Evolutionary conservation across 2,797 vertebrate species (phyloP), one percentile per base, ranked within the genome.

Genomic region (Sarcophilus harrisii): DNA sequence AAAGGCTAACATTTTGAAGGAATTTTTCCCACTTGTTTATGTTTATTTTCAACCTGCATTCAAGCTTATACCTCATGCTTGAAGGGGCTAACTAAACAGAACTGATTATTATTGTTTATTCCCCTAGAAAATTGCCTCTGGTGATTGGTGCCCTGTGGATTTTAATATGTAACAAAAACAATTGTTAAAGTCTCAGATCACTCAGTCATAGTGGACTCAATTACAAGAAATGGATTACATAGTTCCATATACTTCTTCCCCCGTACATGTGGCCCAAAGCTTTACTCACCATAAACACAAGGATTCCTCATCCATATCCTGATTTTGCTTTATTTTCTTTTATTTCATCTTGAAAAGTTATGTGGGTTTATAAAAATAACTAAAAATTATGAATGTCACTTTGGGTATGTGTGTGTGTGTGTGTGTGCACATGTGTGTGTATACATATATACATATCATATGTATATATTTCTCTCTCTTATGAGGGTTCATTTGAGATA

Each of bases 1-100:
- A 91, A 95, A 96, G n/a, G 57, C 90, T 96, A 96, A 92, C 0
- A 24, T 92, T 96, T 24, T 91, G 87, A 60, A 98, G 59, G 96
- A 98, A 98, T 98, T 94, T 96, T 93, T 2, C 97, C 97, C 97
- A 98, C 95, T 97, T 98, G 96, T 93, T 98, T 95, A 98, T 55
- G 58, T 98, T 98, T 95, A 96, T 97, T 95, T 98, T 96, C 95
- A 98, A 81, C 92, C 94, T 97, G 29, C 28, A 93, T 90, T 32
- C 54, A 97, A 90, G 93, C 55, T 12, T 4, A 0, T 95, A 18
- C 30, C 96, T 54, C 57, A 13, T 97, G 81, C 38, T 27, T 95
- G 95, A 73, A 97, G 95, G 90, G 2, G 5, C 45, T 96, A 97
- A 92, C 2, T 90, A 58, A 55, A 58, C 2, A 93, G 27, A 28